Base-by-base conservation (phyloP, 1,140 invertebrate species). In the Homarus americanus region DNA sequence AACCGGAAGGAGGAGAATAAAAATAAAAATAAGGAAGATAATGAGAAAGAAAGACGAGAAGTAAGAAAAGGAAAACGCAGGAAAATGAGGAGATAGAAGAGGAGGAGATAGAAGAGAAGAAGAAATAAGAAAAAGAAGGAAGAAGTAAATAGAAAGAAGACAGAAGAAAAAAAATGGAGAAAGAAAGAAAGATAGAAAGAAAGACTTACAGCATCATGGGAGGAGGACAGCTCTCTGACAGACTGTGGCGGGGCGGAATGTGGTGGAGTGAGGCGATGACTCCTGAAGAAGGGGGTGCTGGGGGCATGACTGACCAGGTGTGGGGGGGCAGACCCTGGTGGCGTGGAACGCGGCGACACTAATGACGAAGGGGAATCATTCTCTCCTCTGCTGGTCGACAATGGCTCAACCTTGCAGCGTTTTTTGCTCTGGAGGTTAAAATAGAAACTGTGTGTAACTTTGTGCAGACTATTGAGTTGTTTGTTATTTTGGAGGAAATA, bases 381-480 rank as follows among this genome's bases (percentile, higher is more conserved):
- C 12, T 79, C 40, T 5, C 36, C 32, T 5, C 36, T n/a, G 2
- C 41, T 38, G 0, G 78, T 5, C 32, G 41, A 3, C 28, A 79
- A 28, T 32, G 86, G 69, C 58, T 85, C 86, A 9, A 63, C 53
- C 20, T 87, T 87, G 28, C 76, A 83, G 17, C 82, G 38, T 58
- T 80, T 87, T 36, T 41, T 79, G n/a, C 9, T 69, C 86, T 87
- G 58, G 28, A 80, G 41, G 49, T 44, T 36, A 28, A 40, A 40
- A 76, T 40, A 15, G 36, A 38, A n/a, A n/a, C n/a, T n/a, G n/a
- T n/a, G n/a, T n/a, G n/a, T n/a, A n/a, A n/a, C n/a, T n/a, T n/a
- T n/a, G n/a, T n/a, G n/a, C n/a, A n/a, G n/a, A n/a, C n/a, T n/a
- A n/a, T n/a, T n/a, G n/a, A n/a, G n/a, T n/a, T n/a, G n/a, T n/a